phyloP scores from a whole-genome alignment of 1,140 invertebrate species.

The Calliopsis andreniformis region DNA sequence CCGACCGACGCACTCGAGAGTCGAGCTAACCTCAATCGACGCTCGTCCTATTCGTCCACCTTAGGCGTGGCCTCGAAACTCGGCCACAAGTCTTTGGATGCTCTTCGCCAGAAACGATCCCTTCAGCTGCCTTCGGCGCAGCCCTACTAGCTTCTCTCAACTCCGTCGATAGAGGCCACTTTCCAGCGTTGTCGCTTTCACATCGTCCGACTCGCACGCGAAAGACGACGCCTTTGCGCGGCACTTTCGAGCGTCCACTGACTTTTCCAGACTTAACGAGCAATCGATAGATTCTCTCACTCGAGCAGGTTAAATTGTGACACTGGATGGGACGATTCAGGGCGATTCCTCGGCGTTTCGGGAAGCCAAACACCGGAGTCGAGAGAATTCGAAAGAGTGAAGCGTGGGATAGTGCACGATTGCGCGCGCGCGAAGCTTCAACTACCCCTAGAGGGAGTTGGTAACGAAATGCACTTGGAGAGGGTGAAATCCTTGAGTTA shows the following conservation, averaged over 20 bases:
- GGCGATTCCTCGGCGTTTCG: too few relatives aligned
- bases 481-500: too few relatives aligned
- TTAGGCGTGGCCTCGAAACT: slow-evolving; percentile 3
- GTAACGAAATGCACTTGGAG: too few relatives aligned
- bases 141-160: not conserved
- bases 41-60: not conserved
- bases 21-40: slow-evolving; percentile 40
- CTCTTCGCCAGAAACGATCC: not conserved
- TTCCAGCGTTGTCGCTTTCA: not conserved
- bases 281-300: not conserved
- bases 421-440: too few relatives aligned
- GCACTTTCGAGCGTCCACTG: not conserved
- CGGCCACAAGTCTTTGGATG: not conserved
- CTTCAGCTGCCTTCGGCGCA: not conserved
- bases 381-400: too few relatives aligned
- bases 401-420: too few relatives aligned
- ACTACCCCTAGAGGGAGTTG: too few relatives aligned
- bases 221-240: slow-evolving; percentile 19
- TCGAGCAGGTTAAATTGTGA: too few relatives aligned
- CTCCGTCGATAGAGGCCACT: not conserved
- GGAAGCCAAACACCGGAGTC: too few relatives aligned
- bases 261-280: not conserved
- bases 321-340: too few relatives aligned
- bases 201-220: not conserved
- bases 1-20: slow-evolving; percentile 12